Evolutionary conservation across 2,797 vertebrate species (phyloP), one percentile per base, ranked within the genome.

Genomic region (Sebastes iracundus): DNA sequence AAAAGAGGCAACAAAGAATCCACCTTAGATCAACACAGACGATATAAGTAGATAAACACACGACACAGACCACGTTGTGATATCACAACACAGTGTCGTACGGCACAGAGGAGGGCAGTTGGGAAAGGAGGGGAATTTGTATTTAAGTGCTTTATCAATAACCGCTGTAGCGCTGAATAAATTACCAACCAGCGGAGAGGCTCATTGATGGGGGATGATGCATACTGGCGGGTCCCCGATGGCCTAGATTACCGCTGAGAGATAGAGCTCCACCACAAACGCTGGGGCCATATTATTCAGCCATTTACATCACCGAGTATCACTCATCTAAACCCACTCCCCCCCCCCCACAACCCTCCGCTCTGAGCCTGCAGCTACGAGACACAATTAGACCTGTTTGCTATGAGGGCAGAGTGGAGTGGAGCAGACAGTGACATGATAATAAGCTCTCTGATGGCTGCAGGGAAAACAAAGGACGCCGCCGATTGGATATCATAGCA

Each of bases 81-180:
- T 95, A 92, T 93, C 93, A 94, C 82, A 89, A 87, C 90, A 93
- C 94, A 87, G 55, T n/a, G 79, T 67, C 32, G 62, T 72, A 67
- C 63, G 85, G 95, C 56, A 83, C 89, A 80, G 83, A 82, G 93
- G 86, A 95, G 94, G 94, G 94, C 91, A 85, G 91, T 79, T 28
- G 76, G 85, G 77, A 84, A 82, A 60, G 76, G 49, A 61, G 32
- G 81, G 85, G 80, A 86, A 93, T 94, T 95, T 93, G 93, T 81
- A 91, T 93, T 96, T 95, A 97, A 96, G 94, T 93, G 94, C 90
- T 96, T 97, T 96, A 97, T 96, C 96, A 97, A 96, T 96, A 97
- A 95, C 94, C 82, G 85, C 94, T 84, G 94, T 85, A 92, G 93
- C 94, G 65, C 87, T 93, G 95, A 95, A 97, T 96, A 96, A 95